Base-by-base conservation (phyloP, 2,888 invertebrate species). In the Griposia aprilina region DNA sequence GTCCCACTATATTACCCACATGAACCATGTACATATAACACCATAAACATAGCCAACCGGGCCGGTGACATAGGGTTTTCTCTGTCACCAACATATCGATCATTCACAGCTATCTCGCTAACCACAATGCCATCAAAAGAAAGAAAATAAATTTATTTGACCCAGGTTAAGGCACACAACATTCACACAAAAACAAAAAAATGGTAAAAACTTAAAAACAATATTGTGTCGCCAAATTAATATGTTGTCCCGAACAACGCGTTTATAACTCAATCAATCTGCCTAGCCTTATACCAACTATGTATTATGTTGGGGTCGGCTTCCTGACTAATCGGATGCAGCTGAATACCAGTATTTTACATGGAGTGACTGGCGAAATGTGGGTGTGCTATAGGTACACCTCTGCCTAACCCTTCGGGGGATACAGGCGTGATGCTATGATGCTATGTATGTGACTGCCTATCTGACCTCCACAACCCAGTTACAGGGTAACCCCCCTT, bases 181-280 rank as follows among this genome's bases (percentile, higher is more conserved):
- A n/a, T n/a, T n/a, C n/a, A n/a, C n/a, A n/a, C n/a, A n/a, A n/a
- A n/a, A n/a, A n/a, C n/a, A n/a, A n/a, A n/a, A n/a, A n/a, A n/a
- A n/a, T n/a, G n/a, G n/a, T n/a, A n/a, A n/a, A n/a, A n/a, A n/a
- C n/a, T n/a, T n/a, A n/a, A n/a, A n/a, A n/a, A n/a, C n/a, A n/a
- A n/a, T n/a, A n/a, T n/a, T n/a, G n/a, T n/a, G n/a, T n/a, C n/a
- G n/a, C n/a, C n/a, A n/a, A n/a, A n/a, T n/a, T n/a, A n/a, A n/a
- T n/a, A 23, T 36, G 60, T 45, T 8, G 17, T 11, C 2, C 10
- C 0, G 7, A 57, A 30, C 50, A 45, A 23, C n/a, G 23, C 55
- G 5, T 48, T 30, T 76, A 59, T 45, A 26, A 36, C 45, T 83
- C n/a, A 57, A 52, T 52, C 50, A 52, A 57, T 57, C n/a, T 13